Base-by-base conservation (phyloP, 2,888 invertebrate genomes). In the Morpho helenor region DNA sequence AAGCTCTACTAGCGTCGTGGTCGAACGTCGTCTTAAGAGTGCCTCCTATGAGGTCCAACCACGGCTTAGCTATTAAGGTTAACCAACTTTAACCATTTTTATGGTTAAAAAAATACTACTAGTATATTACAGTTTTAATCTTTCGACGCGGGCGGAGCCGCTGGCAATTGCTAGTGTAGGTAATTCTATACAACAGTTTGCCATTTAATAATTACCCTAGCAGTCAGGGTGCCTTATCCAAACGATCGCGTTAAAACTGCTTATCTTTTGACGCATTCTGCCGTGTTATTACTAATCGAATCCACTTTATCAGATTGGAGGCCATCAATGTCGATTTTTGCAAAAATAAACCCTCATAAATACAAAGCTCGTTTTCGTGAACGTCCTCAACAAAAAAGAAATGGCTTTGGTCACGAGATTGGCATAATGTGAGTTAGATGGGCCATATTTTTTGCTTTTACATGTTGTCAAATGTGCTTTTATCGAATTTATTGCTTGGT, bases 401-500 rank as follows among this genome's bases (percentile, higher is more conserved):
- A 86, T 85, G 74, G 74, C 60, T 77, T 77, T 49, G 68, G 81
- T 87, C 89, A 87, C 87, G 88, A 80, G 68, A 80, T 61, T 66
- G 74, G 64, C 72, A 70, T 84, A 83, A 87, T 82, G 80, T 74
- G 77, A 84, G 70, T 82, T 83, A 77, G 75, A 87, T 82, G 74
- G 77, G 69, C 73, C 69, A 75, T 77, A 76, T 73, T 77, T 83
- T 80, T 80, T 78, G 74, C 72, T 74, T 74, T 74, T 72, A 80
- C 79, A 80, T 80, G 82, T 85, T 81, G 78, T 80, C 73, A 76
- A 82, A 81, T 79, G 80, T 81, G 70, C 80, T 81, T 66, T 79
- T 80, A 85, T 80, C 67, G 72, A 73, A 75, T 74, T 77, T 79
- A 78, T 80, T 76, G 76, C 72, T 74, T 65, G 63, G 72, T 80